Conservation (phyloP, 2,113 vertebrate genomes). For the Varanus komodoensis region DNA sequence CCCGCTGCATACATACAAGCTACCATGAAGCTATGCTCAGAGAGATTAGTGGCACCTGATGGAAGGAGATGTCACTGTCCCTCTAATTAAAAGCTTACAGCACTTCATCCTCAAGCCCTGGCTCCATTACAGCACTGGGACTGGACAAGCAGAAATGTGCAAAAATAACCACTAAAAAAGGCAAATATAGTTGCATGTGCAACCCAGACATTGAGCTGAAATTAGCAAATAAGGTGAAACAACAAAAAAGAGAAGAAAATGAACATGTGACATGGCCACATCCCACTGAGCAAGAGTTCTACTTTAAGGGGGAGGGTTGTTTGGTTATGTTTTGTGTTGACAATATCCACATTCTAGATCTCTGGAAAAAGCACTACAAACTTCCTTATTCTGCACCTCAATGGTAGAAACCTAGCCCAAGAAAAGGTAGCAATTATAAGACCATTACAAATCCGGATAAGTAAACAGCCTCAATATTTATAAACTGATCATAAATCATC, state of each 20-base stretch:
- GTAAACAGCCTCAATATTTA: neutral
- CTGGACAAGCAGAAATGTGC: neutral
- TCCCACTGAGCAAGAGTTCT: neutral
- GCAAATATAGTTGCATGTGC: conserved; percentile 6
- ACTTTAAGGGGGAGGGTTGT: neutral
- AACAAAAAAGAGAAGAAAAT: neutral
- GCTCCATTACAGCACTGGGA: neutral
- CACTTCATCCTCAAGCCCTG: too few species aligned
- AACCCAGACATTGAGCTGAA: conserved; percentile 10
- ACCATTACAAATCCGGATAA: neutral
- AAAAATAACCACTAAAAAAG: conserved; percentile 22
- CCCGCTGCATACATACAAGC: too few species aligned
- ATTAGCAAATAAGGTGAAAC: conserved; percentile 18
- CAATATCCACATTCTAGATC: neutral
- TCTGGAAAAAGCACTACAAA: neutral
- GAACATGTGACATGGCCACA: neutral
- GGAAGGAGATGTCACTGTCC: too few species aligned
- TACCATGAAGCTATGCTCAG: too few species aligned
- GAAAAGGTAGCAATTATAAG: conserved; percentile 10
- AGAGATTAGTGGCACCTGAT: too few species aligned
- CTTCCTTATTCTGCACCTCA: neutral
- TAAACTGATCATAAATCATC: neutral
- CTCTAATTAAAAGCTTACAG: too few species aligned
- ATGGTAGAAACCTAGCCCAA: neutral
- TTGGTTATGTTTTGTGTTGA: neutral